These are phyloP conservation scores for Conus ventricosus DNA, from an alignment of 1,140 invertebrate species.

Conservation along the genomic window DNA sequence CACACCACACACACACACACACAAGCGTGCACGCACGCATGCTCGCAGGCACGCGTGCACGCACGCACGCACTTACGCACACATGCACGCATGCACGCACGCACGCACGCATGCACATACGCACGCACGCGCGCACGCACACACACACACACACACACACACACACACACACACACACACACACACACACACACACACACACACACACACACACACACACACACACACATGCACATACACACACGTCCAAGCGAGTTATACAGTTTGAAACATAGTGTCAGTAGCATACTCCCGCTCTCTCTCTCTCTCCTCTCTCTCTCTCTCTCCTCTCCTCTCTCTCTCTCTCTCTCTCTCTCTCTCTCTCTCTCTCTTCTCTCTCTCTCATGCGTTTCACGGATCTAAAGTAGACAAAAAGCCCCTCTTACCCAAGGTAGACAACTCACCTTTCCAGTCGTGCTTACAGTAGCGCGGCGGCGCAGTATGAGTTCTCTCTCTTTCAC, in stretches of 20 bases:
- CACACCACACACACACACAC: too few relatives aligned
- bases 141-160: not conserved
- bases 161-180: too few relatives aligned
- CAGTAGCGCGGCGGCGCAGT: not conserved
- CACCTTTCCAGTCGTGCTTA: not conserved
- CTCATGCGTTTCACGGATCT: not conserved
- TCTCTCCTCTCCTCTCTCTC: not conserved
- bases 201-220: not conserved
- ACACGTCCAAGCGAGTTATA: too few relatives aligned
- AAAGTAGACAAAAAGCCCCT: not conserved
- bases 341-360: not conserved
- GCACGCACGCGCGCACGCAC: not conserved
- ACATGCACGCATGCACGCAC: not conserved
- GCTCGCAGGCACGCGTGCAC: too few relatives aligned
- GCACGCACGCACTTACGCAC: not conserved
- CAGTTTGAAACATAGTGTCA: too few relatives aligned
- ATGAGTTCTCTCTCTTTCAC: conserved; percentile 31
- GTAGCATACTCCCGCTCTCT: not conserved
- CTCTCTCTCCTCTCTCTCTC: not conserved
- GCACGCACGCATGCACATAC: not conserved
- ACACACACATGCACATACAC: too few relatives aligned
- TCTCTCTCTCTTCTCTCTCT: not conserved
- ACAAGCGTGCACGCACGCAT: too few relatives aligned
- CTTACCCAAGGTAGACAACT: not conserved
- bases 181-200: not conserved